A percentile compares a stretch with the other conserved stretches of the same genome.
Conservation (phyloP, 2,797 vertebrate genomes). For the Diplodus puntazzo region DNA sequence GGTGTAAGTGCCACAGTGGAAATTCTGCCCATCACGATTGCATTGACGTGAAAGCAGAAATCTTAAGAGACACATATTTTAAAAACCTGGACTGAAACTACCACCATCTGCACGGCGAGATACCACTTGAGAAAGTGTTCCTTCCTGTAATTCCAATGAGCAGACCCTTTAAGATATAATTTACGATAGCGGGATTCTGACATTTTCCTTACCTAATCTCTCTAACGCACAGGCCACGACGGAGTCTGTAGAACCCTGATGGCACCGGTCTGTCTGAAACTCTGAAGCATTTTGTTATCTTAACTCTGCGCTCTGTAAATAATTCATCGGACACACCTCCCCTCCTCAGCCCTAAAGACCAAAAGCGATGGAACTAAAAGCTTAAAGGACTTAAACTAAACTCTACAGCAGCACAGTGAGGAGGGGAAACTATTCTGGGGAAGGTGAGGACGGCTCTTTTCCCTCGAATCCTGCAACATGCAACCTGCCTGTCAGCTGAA, state of each 20-base stretch:
- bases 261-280: slow-evolving; percentile 64
- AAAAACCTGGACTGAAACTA: background rate
- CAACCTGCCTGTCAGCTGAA: slow-evolving; percentile 14
- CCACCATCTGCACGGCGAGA: background rate
- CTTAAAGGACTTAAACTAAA: slow-evolving; percentile 59
- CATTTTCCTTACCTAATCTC: background rate
- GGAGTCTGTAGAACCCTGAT: slow-evolving; percentile 34
- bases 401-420: slow-evolving; percentile 21
- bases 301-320: slow-evolving; percentile 68
- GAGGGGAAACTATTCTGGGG: slow-evolving; percentile 44
- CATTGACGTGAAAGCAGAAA: background rate
- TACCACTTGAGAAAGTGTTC: background rate
- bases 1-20: background rate
- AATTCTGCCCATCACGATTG: background rate
- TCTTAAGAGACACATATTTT: background rate
- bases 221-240: slow-evolving; percentile 27
- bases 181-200: background rate
- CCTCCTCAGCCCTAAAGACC: slow-evolving; percentile 43
- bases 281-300: slow-evolving; percentile 71
- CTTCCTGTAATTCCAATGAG: background rate
- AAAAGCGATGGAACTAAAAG: slow-evolving; percentile 65
- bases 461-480: slow-evolving; percentile 22
- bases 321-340: slow-evolving; percentile 66
- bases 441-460: slow-evolving; percentile 24
- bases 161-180: background rate